A percentile compares a stretch with the other conserved stretches of the same genome.
phyloP scores from a whole-genome alignment of 1,140 invertebrate species.

The Marisa cornuarietis region DNA sequence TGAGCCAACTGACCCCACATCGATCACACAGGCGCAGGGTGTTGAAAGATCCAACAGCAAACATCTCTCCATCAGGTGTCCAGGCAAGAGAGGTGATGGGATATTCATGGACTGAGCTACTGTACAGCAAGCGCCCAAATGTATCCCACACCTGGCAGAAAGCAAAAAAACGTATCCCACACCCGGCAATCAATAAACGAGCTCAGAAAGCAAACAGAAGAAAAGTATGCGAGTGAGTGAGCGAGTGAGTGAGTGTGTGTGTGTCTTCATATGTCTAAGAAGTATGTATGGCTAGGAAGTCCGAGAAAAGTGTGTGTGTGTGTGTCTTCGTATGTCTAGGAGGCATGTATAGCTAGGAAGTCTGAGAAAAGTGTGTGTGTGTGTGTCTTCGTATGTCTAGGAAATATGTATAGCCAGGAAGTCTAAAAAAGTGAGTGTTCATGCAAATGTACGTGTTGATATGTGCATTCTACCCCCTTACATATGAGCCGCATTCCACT shows the following conservation, averaged over 20 bases:
- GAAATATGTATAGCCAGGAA: too few relatives aligned
- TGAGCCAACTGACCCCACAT: constrained; percentile 78
- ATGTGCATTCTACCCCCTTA: neutral
- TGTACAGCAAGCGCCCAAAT: constrained; percentile 86
- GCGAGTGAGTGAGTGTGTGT: too few relatives aligned
- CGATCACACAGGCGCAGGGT: constrained; percentile 91
- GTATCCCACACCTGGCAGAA: constrained; percentile 83
- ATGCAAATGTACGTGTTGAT: neutral
- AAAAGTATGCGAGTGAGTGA: too few relatives aligned
- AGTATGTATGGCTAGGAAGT: too few relatives aligned
- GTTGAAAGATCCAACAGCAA: constrained; percentile 93
- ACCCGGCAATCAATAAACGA: too few relatives aligned
- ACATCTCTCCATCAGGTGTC: constrained; percentile 89
- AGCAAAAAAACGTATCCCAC: neutral
- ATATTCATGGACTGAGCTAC: constrained; percentile 83
- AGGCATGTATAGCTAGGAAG: too few relatives aligned
- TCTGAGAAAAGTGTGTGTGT: too few relatives aligned
- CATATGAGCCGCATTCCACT: neutral
- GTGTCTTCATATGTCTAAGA: neutral
- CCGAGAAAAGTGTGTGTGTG: too few relatives aligned
- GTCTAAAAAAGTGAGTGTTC: too few relatives aligned
- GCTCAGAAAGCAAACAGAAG: too few relatives aligned
- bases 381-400: neutral
- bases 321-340: neutral
- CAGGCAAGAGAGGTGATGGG: constrained; percentile 92